These are phyloP conservation scores for Aurelia sp. DNA, from an alignment of 30 jellyfish, hydroid and myxozoan species.

Conservation along the genomic window DNA sequence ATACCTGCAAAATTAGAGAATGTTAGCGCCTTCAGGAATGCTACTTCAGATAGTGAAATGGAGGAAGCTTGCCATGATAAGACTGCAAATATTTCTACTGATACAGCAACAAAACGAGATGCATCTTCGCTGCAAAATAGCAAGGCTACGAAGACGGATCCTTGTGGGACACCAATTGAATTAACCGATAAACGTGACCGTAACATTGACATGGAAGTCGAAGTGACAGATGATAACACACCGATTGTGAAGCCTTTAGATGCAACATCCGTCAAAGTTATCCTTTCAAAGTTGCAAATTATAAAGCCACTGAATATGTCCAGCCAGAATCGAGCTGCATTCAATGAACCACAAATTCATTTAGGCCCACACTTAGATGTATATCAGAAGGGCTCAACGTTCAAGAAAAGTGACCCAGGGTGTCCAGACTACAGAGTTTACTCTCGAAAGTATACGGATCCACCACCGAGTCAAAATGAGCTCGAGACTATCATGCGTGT, in stretches of 20 bases:
- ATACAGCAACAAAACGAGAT: neutral
- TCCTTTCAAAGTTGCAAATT: conserved; percentile 51
- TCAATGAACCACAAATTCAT: neutral
- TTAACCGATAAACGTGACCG: neutral
- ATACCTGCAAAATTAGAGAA: neutral
- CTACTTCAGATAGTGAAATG: neutral
- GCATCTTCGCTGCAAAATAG: neutral
- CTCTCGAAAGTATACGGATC: conserved; percentile 24
- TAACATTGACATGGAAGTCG: neutral
- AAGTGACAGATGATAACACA: neutral
- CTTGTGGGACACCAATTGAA: neutral
- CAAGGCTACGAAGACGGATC: neutral
- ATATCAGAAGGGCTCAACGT: conserved; percentile 7
- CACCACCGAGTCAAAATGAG: conserved; percentile 20
- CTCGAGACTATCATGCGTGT: neutral
- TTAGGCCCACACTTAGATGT: conserved; percentile 28
- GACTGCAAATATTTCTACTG: neutral
- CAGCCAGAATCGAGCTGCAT: neutral
- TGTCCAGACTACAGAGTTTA: conserved; percentile 48
- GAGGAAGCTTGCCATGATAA: neutral
- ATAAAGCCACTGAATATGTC: neutral
- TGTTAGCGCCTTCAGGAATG: neutral
- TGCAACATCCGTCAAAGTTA: conserved; percentile 40
- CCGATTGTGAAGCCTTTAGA: conserved; percentile 60
- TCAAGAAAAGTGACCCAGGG: conserved; percentile 58